Evolutionary conservation across 2,888 invertebrate species (phyloP).

Genomic region (Conops quadrifasciatus): DNA sequence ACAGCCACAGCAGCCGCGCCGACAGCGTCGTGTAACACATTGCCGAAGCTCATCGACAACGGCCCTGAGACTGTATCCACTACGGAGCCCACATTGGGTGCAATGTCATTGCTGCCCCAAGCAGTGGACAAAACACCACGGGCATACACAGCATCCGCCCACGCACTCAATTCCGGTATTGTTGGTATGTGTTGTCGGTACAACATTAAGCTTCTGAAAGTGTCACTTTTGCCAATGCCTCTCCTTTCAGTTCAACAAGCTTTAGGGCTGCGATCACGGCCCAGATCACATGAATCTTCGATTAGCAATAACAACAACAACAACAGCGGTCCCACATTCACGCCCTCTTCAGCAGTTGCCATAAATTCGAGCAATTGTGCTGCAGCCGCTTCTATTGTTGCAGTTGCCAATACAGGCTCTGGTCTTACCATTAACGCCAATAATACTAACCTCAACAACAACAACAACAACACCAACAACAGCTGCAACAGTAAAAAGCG

Average conservation of each 20-base stretch:
- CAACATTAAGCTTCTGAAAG: background rate
- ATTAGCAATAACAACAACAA: constrained; percentile 24
- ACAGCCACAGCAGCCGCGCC: constrained; percentile 34
- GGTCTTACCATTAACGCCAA: background rate
- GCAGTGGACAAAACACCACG: constrained; percentile 40
- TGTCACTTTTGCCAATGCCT: background rate
- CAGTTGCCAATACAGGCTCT: background rate
- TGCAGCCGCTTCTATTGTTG: constrained; percentile 4
- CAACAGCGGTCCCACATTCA: constrained; percentile 4
- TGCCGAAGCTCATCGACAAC: constrained; percentile 31
- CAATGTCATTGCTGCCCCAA: constrained; percentile 40
- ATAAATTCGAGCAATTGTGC: constrained; percentile 7
- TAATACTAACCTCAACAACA: constrained; percentile 21
- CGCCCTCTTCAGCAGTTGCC: constrained; percentile 33
- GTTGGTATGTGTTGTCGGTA: constrained; percentile 45
- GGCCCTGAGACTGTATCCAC: constrained; percentile 41
- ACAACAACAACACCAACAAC: constrained; percentile 40
- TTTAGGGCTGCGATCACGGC: constrained; percentile 45
- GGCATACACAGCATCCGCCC: constrained; percentile 33
- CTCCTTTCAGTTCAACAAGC: constrained; percentile 48
- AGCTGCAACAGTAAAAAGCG: constrained; percentile 59
- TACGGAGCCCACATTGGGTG: constrained; percentile 44
- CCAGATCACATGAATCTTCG: constrained; percentile 49
- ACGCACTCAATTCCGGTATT: constrained; percentile 42
- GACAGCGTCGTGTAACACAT: constrained; percentile 32